Evolutionary conservation across 2,797 vertebrate genomes (phyloP).

Genomic region (Anniella stebbinsi): DNA sequence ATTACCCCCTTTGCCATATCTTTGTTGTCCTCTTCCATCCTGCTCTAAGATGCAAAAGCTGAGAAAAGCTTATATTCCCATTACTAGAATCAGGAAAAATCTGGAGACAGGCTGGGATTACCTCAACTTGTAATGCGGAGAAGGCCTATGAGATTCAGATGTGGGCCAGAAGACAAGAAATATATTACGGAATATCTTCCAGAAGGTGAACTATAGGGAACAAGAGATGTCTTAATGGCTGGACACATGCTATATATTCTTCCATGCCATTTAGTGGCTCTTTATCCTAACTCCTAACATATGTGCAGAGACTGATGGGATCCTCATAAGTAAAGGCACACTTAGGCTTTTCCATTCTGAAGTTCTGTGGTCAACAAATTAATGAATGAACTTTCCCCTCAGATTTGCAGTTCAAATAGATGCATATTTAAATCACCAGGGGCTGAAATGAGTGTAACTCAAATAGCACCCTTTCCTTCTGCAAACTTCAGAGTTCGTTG

Average conservation of each 20-base stretch:
- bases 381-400: neutral
- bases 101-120: conserved; percentile 31
- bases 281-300: neutral
- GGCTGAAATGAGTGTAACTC: conserved; percentile 21
- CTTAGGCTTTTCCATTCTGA: neutral
- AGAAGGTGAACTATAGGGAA: conserved; percentile 21
- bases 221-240: conserved; percentile 11
- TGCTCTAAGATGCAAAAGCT: neutral
- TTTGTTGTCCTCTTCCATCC: neutral
- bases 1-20: neutral
- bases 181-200: conserved; percentile 21
- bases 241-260: neutral
- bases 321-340: neutral
- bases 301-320: neutral
- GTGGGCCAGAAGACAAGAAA: conserved; percentile 15
- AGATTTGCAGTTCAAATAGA: neutral
- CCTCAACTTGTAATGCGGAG: conserved; percentile 23
- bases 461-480: conserved; percentile 49
- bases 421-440: neutral
- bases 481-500: conserved; percentile 43
- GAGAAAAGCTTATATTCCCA: conserved; percentile 6
- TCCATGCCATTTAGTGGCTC: conserved; percentile 19
- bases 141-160: conserved; percentile 26
- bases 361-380: neutral
- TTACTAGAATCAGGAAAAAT: neutral